phyloP scores from a whole-genome alignment of 2,888 invertebrate species.

The Saturnia pavonia region DNA sequence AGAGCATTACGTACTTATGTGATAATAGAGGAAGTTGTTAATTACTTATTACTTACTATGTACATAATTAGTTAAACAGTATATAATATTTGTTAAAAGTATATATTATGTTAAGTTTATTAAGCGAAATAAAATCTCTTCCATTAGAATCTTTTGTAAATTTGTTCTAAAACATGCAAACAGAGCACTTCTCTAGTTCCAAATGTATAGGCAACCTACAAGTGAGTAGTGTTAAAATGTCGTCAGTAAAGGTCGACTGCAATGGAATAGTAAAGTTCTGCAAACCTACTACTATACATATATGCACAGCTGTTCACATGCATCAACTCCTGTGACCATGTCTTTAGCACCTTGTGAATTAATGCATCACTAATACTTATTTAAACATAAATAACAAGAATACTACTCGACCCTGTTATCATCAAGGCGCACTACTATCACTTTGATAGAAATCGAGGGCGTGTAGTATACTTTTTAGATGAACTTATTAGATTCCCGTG shows the following conservation, averaged over 20 bases:
- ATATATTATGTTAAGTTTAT: slow-evolving; percentile 34
- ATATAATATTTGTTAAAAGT: slow-evolving; percentile 47
- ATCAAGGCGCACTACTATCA: slow-evolving; percentile 30
- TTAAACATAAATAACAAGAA: slow-evolving; percentile 20
- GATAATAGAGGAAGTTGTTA: slow-evolving; percentile 72
- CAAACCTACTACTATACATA: neutral
- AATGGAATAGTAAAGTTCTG: neutral
- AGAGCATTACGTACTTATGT: slow-evolving; percentile 76
- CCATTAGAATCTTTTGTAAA: slow-evolving; percentile 47
- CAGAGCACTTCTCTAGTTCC: slow-evolving; percentile 45
- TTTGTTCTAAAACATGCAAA: slow-evolving; percentile 38
- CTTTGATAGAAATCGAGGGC: slow-evolving; percentile 24
- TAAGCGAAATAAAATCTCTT: slow-evolving; percentile 54
- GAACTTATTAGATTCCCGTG: slow-evolving; percentile 19
- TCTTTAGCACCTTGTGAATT: slow-evolving; percentile 18
- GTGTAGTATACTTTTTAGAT: slow-evolving; percentile 18
- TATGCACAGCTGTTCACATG: neutral
- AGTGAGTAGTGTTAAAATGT: slow-evolving; percentile 27
- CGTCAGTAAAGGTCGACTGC: neutral
- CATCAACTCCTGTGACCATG: slow-evolving; percentile 3
- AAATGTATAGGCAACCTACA: slow-evolving; percentile 44
- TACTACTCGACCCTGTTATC: slow-evolving; percentile 21
- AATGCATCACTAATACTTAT: slow-evolving; percentile 24
- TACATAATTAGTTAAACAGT: slow-evolving; percentile 63
- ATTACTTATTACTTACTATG: slow-evolving; percentile 61